Base-by-base conservation (phyloP, 2,888 invertebrate species). In the Sminthurinus aureus region DNA sequence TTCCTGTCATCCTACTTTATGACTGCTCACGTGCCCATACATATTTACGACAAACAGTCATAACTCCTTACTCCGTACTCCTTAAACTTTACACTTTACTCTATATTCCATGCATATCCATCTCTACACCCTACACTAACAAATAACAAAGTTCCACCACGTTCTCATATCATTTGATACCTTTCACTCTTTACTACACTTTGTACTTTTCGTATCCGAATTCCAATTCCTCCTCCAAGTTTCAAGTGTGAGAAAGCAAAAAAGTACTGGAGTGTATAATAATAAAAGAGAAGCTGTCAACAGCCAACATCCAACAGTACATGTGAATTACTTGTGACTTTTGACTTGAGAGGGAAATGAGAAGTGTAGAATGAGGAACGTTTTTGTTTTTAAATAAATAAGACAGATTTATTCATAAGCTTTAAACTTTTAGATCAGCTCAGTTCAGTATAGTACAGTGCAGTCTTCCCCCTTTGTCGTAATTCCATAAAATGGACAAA, bases 361-460 rank as follows among this genome's bases (percentile, higher is more conserved):
- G 76, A 71, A 24, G n/a, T 71, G 71, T 6, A 13, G 69, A 79
- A 79, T 71, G 51, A 79, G 51, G 79, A 51, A 69, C 71, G 67
- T 79, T 38, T 79, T 79, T 78, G 69, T 71, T 51, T 58, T 58
- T 58, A 58, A 58, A 58, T 58, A 58, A 58, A 58, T 58, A 58
- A 58, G 58, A 58, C 13, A 18, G 58, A 58, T 81, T 81, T 81
- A 81, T 81, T 81, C 81, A 81, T 81, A 58, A 74, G 74, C n/a
- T 15, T 20, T 13, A 38, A 38, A 38, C 38, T 38, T 38, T 6
- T 6, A 38, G 6, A 1, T 38, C 38, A 38, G 6, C 38, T 38
- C 38, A 38, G 38, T 38, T 38, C 38, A 38, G 38, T 64, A 0
- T 64, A 64, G 1, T 64, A 4, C 64, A 64, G 9, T 15, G 15